Evolutionary conservation across 2,888 invertebrate genomes (phyloP).

Genomic region (Acrobasis suavella): DNA sequence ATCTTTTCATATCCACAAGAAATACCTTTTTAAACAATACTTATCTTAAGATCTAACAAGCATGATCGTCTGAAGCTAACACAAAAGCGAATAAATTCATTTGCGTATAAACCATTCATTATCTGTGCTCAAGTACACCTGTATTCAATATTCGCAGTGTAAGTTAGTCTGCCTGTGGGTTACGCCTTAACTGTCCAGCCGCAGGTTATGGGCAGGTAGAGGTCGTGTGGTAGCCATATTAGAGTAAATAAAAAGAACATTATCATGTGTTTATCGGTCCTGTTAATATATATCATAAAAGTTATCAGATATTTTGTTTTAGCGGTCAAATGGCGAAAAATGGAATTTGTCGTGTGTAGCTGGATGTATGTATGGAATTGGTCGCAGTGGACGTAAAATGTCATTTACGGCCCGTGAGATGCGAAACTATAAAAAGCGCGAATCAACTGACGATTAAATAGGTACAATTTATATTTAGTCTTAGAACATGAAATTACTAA

Average conservation of each 20-base stretch:
- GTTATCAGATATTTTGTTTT: no score
- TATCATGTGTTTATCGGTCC: no score
- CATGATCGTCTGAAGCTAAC: conserved; percentile 17
- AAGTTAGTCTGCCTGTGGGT: conserved; percentile 48
- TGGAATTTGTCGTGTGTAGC: no score
- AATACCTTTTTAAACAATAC: conserved; percentile 18
- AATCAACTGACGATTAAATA: no score
- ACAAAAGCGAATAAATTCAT: conserved; percentile 28
- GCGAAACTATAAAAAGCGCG: no score
- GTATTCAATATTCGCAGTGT: conserved; percentile 51
- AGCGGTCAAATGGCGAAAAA: no score
- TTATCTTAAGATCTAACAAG: conserved; percentile 25
- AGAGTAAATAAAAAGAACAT: neutral
- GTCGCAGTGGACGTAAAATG: no score
- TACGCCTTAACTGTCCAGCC: conserved; percentile 35
- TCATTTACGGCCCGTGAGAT: no score
- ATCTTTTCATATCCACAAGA: neutral
- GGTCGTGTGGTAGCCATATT: conserved; percentile 17
- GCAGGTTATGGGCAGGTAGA: conserved; percentile 17
- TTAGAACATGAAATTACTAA: no score
- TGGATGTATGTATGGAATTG: no score
- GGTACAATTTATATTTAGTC: no score
- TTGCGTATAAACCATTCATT: conserved; percentile 31
- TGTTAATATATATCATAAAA: no score
- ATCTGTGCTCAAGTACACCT: conserved; percentile 37